Conservation (phyloP, 2,888 invertebrate genomes). For the Drosophila infuscata region DNA sequence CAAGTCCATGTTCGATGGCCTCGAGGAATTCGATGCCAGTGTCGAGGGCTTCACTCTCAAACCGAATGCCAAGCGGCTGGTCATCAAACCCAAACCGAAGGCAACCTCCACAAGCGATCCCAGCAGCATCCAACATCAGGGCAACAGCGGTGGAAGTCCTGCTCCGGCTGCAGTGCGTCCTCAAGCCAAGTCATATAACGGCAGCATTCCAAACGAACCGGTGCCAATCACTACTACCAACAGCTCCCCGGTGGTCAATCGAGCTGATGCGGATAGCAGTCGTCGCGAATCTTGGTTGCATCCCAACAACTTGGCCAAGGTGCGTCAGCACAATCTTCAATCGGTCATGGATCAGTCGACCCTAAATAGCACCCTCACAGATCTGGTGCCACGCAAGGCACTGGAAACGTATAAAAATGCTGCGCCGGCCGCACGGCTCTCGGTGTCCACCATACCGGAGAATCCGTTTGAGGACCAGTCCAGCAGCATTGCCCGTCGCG, state of each 20-base stretch:
- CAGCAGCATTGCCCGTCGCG: constrained; percentile 60
- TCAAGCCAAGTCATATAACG: constrained; percentile 62
- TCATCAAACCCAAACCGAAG: constrained; percentile 87
- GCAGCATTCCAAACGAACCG: constrained; percentile 57
- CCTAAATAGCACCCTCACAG: constrained; percentile 82
- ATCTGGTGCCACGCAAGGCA: constrained; percentile 83
- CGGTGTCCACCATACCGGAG: constrained; percentile 79
- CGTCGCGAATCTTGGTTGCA: constrained; percentile 84
- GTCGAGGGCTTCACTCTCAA: constrained; percentile 87
- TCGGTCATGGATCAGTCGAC: constrained; percentile 64
- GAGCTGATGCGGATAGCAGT: constrained; percentile 48
- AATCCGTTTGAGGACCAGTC: constrained; percentile 80
- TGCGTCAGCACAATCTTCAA: constrained; percentile 78
- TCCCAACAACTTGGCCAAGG: constrained; percentile 83
- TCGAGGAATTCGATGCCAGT: constrained; percentile 91
- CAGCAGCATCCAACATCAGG: constrained; percentile 3
- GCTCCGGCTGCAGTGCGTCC: constrained; percentile 19
- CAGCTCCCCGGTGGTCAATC: constrained; percentile 5
- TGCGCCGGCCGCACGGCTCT: constrained; percentile 52
- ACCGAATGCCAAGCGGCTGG: constrained; percentile 90
- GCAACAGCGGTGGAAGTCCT: constrained; percentile 15
- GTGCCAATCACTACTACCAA: background rate
- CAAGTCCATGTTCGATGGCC: constrained; percentile 94
- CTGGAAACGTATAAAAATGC: constrained; percentile 73
- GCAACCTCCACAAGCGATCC: constrained; percentile 9